Evolutionary conservation across 92 coral and sea anemone genomes (phyloP).

Genomic region (Heteractis magnifica): DNA sequence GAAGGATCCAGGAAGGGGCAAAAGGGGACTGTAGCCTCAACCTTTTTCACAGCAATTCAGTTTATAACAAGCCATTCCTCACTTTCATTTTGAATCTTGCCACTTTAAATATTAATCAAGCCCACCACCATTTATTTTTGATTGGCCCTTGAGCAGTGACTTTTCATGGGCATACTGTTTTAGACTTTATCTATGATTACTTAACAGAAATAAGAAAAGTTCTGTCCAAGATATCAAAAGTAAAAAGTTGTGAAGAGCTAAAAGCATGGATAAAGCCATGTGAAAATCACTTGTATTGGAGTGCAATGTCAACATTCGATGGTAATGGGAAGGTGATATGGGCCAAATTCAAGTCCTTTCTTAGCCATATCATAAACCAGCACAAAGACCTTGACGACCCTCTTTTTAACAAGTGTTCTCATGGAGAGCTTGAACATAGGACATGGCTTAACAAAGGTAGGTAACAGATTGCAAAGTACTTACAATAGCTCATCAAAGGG

Average conservation of each 20-base stretch:
- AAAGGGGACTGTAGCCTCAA: too few relatives aligned
- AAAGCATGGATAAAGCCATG: slow-evolving; percentile 55
- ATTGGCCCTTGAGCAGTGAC: too few relatives aligned
- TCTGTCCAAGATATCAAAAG: slow-evolving; percentile 35
- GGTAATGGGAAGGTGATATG: slow-evolving; percentile 46
- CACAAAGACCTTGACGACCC: slow-evolving; percentile 38
- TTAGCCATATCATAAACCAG: slow-evolving; percentile 31
- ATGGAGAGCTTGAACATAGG: slow-evolving; percentile 21
- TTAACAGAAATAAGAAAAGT: slow-evolving; percentile 44
- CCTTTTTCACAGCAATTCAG: too few relatives aligned
- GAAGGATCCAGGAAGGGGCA: too few relatives aligned
- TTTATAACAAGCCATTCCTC: too few relatives aligned
- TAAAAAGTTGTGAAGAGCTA: slow-evolving; percentile 36
- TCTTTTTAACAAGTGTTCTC: slow-evolving; percentile 37
- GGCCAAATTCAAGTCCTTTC: slow-evolving; percentile 50
- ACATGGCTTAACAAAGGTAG: neutral
- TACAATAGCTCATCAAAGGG: too few relatives aligned
- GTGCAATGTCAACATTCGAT: slow-evolving; percentile 46
- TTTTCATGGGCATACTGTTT: too few relatives aligned
- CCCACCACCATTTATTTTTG: too few relatives aligned
- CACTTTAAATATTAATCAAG: too few relatives aligned
- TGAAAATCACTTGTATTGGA: slow-evolving; percentile 50
- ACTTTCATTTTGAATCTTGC: too few relatives aligned
- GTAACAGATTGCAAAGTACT: too few relatives aligned
- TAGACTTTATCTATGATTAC: neutral